Conservation (phyloP, 2,113 vertebrate species). For the Catharus bicknelli region DNA sequence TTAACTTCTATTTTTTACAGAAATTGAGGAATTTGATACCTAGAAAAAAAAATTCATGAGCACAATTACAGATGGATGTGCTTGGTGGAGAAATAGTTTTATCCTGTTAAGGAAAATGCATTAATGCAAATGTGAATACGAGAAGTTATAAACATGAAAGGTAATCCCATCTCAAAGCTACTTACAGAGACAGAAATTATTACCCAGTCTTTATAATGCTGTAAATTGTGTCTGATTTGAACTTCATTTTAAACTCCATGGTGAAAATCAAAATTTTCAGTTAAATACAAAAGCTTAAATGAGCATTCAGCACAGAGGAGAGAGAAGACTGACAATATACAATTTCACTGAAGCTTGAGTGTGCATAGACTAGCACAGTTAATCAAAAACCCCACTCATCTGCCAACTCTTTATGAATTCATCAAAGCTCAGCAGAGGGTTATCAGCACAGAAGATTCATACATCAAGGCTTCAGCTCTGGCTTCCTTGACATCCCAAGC, state of each 20-base stretch:
- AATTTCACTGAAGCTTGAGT: conserved; percentile 54
- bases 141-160: conserved; percentile 60
- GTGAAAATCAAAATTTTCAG: conserved; percentile 53
- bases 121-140: conserved; percentile 61
- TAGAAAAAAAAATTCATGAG: not conserved
- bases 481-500: conserved; percentile 55
- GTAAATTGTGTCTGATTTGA: conserved; percentile 65
- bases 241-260: conserved; percentile 61
- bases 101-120: conserved; percentile 56
- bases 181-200: conserved; percentile 60
- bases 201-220: conserved; percentile 33
- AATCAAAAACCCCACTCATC: conserved; percentile 66
- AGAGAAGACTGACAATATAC: conserved; percentile 61
- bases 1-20: not conserved
- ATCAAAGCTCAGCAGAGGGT: conserved; percentile 65
- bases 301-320: conserved; percentile 63
- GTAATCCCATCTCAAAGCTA: conserved; percentile 59
- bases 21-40: not conserved
- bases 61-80: not conserved
- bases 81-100: conserved; percentile 24
- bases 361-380: conserved; percentile 52
- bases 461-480: conserved; percentile 49
- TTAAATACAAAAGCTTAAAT: conserved; percentile 66
- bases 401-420: conserved; percentile 63
- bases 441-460: conserved; percentile 53